Base-by-base conservation (phyloP, 1,140 invertebrate species). In the Drosophila parabipectinata region DNA sequence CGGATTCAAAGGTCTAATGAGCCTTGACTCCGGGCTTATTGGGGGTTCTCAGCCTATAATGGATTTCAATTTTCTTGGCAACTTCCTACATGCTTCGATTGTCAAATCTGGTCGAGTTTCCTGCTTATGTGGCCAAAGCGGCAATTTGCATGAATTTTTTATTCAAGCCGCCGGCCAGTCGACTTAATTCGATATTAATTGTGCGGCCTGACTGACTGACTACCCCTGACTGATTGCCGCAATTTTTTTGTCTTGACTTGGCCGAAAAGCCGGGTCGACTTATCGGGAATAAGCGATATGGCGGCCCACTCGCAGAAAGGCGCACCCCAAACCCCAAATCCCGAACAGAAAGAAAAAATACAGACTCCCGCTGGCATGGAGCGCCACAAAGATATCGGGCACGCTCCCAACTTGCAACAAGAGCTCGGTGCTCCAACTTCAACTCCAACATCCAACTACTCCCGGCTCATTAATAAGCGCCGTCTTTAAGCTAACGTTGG, bases 131-230 rank as follows among this genome's bases (percentile, higher is more conserved):
- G 30, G 41, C 51, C 53, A 12, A 52, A 68, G 60, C 57, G 21
- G 51, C 73, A 80, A 85, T 85, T 85, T 87, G 56, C 56, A 67
- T 87, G 72, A 74, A 61, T 77, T 44, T 44, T 18, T 18, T 15
- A 44, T 18, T 15, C 10, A 37, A 69, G 77, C 78, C 58, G 71
- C 66, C 77, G 47, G 82, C 69, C 79, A 10, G 39, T 68, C 55
- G 66, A 74, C 82, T 58, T 87, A 81, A 87, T 87, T 87, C 60
- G 66, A 78, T 81, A 87, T 87, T 87, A 87, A 87, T 87, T 87
- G 82, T 67, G 53, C 48, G n/a, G 62, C 44, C 59, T 32, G 72
- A 74, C 55, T 63, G 77, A 66, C 72, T 54, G 59, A 61, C 68
- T 79, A 32, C 75, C 75, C 51, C 48, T 60, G 72, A 74, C 71